Percentiles rank a stretch among this genome's conserved stretches.
Evolutionary conservation across 2,888 invertebrate genomes (phyloP).

Genomic region (Arenicola marina): DNA sequence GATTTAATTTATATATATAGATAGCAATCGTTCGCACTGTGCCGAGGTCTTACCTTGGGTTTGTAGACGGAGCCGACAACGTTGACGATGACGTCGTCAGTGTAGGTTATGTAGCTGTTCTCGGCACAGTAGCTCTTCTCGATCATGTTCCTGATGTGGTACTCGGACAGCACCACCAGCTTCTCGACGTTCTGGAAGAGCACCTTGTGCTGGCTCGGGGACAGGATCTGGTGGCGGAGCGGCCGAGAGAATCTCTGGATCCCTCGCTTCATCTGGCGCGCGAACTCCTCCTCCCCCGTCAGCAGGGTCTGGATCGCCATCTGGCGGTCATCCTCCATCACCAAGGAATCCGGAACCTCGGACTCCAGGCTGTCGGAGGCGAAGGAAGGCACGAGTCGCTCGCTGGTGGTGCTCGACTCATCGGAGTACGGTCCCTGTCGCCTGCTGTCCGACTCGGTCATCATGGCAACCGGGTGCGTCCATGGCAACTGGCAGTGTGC

Average conservation of each 20-base stretch:
- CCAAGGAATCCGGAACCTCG: no score
- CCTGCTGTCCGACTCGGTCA: no score
- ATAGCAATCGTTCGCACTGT: no score
- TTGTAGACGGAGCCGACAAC: neutral
- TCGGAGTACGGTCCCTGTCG: no score
- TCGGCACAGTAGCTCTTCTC: neutral
- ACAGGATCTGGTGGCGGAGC: constrained; percentile 50
- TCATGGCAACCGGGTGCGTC: no score
- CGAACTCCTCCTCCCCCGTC: constrained; percentile 45
- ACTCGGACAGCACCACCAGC: constrained; percentile 6
- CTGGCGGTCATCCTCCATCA: neutral
- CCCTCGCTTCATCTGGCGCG: constrained; percentile 53
- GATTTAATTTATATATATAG: no score
- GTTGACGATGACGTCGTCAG: neutral
- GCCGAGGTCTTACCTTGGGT: neutral
- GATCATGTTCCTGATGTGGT: constrained; percentile 2
- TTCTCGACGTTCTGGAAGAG: constrained; percentile 58
- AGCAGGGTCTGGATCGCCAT: neutral
- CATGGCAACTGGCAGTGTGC: no score
- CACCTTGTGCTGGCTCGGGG: constrained; percentile 45
- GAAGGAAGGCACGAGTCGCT: no score
- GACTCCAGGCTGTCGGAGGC: no score
- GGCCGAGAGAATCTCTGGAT: constrained; percentile 54
- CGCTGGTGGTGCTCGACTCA: no score
- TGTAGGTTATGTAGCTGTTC: neutral